Conservation (phyloP, 2,797 vertebrate genomes). For the Sebastes taczanowskii region DNA sequence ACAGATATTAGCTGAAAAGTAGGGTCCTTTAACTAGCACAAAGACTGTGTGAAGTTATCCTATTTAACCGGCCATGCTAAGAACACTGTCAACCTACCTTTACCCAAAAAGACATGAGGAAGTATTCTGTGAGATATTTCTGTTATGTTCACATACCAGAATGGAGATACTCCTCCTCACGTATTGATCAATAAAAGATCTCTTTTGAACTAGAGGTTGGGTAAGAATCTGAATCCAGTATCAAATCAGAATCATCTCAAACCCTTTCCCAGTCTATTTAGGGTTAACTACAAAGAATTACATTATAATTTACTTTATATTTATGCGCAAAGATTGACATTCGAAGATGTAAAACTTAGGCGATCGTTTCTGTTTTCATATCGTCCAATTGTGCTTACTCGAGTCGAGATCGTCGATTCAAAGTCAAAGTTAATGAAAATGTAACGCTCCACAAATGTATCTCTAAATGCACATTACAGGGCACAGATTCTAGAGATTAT, state of each 20-base stretch:
- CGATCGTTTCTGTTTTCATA: no score
- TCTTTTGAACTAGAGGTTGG: background rate
- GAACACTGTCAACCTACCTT: background rate
- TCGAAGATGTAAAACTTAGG: no score
- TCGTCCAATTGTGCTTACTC: no score
- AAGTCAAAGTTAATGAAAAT: no score
- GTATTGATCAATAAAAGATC: background rate
- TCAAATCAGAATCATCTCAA: background rate
- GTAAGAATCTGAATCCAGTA: background rate
- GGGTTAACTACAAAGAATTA: no score
- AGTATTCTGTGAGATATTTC: background rate
- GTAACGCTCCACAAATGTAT: no score
- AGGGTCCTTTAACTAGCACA: conserved; percentile 17
- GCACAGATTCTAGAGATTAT: no score
- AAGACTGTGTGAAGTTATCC: background rate
- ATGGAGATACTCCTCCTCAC: background rate
- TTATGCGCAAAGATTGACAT: no score
- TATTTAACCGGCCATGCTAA: background rate
- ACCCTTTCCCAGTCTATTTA: no score
- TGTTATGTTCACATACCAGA: background rate
- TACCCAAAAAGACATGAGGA: background rate
- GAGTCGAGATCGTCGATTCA: no score
- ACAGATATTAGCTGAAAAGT: conserved; percentile 6
- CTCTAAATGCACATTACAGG: no score
- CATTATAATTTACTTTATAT: no score